These are phyloP conservation scores for Nestor notabilis DNA, from an alignment of 2,113 vertebrate genomes.

Conservation along the genomic window DNA sequence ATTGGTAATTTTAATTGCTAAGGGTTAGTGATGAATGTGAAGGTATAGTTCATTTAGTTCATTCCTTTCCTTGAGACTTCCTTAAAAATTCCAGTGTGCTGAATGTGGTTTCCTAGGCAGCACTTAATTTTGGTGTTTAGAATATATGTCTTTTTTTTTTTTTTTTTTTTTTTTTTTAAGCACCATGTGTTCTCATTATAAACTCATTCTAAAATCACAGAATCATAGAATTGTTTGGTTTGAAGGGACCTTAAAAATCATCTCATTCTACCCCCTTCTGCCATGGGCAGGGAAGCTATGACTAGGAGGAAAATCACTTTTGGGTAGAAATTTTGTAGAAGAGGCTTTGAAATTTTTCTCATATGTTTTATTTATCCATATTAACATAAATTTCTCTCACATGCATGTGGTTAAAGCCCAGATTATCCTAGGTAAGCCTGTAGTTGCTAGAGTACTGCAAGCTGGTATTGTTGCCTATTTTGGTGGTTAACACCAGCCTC, in stretches of 20 bases:
- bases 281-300: background rate
- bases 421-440: background rate
- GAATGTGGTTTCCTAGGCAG: background rate
- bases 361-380: fast-evolving
- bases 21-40: background rate
- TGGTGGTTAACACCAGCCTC: fast-evolving
- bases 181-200: background rate
- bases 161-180: background rate
- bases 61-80: background rate
- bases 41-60: fast-evolving
- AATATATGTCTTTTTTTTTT: background rate
- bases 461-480: background rate
- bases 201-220: background rate
- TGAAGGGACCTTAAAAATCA: background rate
- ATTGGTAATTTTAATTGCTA: fast-evolving
- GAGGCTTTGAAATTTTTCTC: fast-evolving
- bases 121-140: background rate
- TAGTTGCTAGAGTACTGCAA: background rate
- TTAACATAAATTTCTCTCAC: background rate
- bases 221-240: background rate
- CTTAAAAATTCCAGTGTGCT: background rate
- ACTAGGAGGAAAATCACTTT: background rate
- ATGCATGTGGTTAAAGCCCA: background rate
- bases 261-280: background rate
- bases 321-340: background rate